Percentiles rank a stretch among this genome's conserved stretches.
Conservation (phyloP, 1,140 invertebrate species). For the Magallana gigas region DNA sequence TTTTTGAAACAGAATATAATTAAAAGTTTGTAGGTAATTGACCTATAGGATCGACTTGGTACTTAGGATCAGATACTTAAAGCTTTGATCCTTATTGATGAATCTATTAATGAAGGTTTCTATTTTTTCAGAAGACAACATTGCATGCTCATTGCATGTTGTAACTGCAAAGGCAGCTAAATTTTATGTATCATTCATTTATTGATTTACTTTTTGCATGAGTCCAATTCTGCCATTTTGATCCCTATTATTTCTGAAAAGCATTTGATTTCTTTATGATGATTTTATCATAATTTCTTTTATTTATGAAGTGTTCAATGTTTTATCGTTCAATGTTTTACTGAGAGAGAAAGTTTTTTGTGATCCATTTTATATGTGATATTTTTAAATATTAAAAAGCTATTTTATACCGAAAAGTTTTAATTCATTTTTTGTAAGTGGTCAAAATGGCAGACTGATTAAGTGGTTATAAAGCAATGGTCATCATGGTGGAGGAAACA, state of each 20-base stretch:
- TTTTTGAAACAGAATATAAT: background rate
- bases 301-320: slow-evolving; percentile 16
- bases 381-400: slow-evolving; percentile 19
- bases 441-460: slow-evolving; percentile 29
- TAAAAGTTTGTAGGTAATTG: background rate
- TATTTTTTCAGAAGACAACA: slow-evolving; percentile 18
- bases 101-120: slow-evolving; percentile 1
- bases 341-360: background rate
- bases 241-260: slow-evolving; percentile 36
- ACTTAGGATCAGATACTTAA: background rate
- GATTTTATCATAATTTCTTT: background rate
- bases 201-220: background rate
- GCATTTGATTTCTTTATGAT: background rate
- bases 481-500: background rate
- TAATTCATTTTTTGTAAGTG: background rate
- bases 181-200: background rate
- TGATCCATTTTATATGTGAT: slow-evolving; percentile 16
- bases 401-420: background rate
- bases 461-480: background rate
- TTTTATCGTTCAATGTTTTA: background rate
- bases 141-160: slow-evolving; percentile 17
- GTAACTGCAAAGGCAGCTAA: slow-evolving; percentile 1
- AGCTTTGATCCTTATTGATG: slow-evolving; percentile 19
- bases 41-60: background rate
- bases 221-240: slow-evolving; percentile 8